A percentile compares a stretch with the other conserved stretches of the same genome.
phyloP scores from a whole-genome alignment of 2,113 vertebrate species.

The Accipiter cooperii region DNA sequence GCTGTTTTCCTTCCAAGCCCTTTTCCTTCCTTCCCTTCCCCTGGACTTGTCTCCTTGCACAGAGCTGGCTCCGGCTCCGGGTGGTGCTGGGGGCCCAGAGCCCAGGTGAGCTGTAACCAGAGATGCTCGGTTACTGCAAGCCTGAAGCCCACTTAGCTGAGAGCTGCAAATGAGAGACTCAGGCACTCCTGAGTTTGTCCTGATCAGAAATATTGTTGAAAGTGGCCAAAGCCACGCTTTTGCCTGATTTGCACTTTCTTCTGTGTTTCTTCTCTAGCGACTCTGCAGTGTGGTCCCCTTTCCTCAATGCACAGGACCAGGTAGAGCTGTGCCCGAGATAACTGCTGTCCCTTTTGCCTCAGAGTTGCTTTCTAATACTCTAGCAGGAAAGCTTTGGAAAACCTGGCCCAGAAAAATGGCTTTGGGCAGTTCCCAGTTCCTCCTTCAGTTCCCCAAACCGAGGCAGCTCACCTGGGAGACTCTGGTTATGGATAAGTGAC shows the following conservation, averaged over 20 bases:
- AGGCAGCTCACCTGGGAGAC: neutral
- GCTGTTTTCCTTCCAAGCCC: slow-evolving; percentile 32
- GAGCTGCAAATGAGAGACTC: neutral
- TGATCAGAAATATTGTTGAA: neutral
- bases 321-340: neutral
- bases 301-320: neutral
- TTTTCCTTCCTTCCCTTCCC: slow-evolving; percentile 16
- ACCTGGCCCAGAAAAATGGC: neutral
- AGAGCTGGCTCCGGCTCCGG: fast-evolving
- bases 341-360: neutral
- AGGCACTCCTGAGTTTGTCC: neutral
- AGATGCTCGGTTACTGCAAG: neutral
- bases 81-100: neutral
- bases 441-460: neutral
- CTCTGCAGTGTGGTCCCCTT: neutral
- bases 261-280: neutral
- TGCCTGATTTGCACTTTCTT: neutral
- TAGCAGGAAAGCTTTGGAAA: neutral
- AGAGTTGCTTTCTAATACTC: neutral
- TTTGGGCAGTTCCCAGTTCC: neutral
- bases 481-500: neutral
- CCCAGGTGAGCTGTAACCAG: neutral
- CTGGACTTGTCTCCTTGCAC: neutral
- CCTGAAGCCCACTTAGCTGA: neutral
- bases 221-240: neutral